Percentiles rank a stretch among this genome's conserved stretches.
phyloP scores from a whole-genome alignment of 2,888 invertebrate species.

The Steinernema hermaphroditum region DNA sequence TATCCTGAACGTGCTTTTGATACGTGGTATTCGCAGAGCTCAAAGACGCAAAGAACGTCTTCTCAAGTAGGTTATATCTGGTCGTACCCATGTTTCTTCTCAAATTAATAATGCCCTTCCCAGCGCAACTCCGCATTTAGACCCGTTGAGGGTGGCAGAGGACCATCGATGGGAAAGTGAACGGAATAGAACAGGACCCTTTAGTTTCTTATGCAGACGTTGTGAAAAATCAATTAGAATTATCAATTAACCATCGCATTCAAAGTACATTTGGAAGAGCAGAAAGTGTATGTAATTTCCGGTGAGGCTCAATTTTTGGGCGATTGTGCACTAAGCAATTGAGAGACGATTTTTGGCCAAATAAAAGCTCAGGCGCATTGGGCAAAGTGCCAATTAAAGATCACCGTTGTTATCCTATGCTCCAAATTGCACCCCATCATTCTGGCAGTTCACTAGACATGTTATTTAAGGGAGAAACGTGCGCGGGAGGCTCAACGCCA shows the following conservation, averaged over 20 bases:
- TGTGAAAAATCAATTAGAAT: not conserved
- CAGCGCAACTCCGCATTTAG: not conserved
- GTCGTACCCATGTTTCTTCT: not conserved
- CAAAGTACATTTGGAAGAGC: not conserved
- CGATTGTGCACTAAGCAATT: not conserved
- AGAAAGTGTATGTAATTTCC: constrained; percentile 19
- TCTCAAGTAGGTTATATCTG: constrained; percentile 70
- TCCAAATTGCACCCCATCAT: constrained; percentile 8
- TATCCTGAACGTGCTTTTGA: constrained; percentile 83
- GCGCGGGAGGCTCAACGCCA: constrained; percentile 63
- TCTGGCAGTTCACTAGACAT: not conserved
- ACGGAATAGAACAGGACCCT: not conserved
- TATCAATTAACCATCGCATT: not conserved
- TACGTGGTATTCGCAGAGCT: constrained; percentile 82
- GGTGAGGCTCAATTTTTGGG: not conserved
- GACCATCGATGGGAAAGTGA: not conserved
- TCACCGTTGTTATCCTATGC: not conserved
- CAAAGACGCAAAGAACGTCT: constrained; percentile 79
- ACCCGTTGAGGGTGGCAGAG: not conserved
- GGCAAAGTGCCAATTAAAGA: not conserved
- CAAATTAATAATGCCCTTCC: not conserved
- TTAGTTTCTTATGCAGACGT: not conserved
- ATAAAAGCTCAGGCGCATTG: not conserved
- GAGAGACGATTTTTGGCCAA: constrained; percentile 14
- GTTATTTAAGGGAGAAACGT: constrained; percentile 58